Evolutionary conservation across 1,140 invertebrate species (phyloP).

Genomic region (Philotrypesis tridentata): DNA sequence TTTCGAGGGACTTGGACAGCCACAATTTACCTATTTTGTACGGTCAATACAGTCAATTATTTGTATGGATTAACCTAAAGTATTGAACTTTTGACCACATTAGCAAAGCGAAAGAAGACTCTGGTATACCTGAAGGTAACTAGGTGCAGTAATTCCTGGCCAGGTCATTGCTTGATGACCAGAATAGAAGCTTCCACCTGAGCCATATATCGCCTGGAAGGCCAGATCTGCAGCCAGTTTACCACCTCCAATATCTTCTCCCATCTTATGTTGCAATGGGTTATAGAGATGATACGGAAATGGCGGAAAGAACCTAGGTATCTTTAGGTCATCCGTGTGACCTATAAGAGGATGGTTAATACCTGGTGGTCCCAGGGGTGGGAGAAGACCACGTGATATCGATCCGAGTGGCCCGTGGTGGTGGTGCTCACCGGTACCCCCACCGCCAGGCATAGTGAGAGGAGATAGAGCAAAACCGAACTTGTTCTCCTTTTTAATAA

Average conservation of each 20-base stretch:
- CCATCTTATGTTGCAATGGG: constrained; percentile 79
- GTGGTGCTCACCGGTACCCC: constrained; percentile 57
- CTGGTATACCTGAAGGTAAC: constrained; percentile 56
- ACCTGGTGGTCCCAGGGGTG: constrained; percentile 75
- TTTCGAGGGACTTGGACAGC: constrained; percentile 66
- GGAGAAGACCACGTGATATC: constrained; percentile 77
- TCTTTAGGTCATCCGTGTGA: constrained; percentile 78
- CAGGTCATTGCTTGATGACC: constrained; percentile 66
- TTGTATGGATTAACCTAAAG: constrained; percentile 54
- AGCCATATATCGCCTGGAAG: constrained; percentile 76
- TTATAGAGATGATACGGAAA: constrained; percentile 81
- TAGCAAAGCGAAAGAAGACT: too few species aligned
- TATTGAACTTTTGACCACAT: too few species aligned
- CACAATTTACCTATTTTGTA: constrained; percentile 60
- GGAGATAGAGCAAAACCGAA: constrained; percentile 81
- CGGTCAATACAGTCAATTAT: neutral
- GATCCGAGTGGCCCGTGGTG: constrained; percentile 59
- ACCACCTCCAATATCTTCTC: constrained; percentile 72
- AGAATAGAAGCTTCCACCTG: constrained; percentile 73
- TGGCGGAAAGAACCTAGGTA: constrained; percentile 81
- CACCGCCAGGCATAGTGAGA: constrained; percentile 71
- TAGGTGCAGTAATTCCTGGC: constrained; percentile 61
- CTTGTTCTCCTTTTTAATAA: constrained; percentile 84
- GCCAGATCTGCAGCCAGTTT: constrained; percentile 81
- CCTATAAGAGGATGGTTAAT: constrained; percentile 76